These are phyloP conservation scores for Cynaeus angustus DNA, from an alignment of 2,888 invertebrate species.

Conservation along the genomic window DNA sequence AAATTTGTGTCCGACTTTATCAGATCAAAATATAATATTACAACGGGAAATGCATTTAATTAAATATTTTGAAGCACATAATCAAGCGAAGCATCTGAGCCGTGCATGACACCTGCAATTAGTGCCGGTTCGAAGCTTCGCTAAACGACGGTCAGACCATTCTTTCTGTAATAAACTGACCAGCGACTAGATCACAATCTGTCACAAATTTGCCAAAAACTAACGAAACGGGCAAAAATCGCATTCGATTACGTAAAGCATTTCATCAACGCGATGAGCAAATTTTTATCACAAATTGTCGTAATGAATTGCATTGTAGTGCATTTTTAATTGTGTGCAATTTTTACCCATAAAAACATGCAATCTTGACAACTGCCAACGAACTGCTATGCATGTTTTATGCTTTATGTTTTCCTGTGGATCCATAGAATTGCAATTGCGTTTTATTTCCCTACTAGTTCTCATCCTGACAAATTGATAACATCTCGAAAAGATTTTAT, in stretches of 20 bases:
- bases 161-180: constrained; percentile 43
- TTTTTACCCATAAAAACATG: constrained; percentile 57
- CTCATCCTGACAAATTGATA: constrained; percentile 45
- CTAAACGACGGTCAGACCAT: constrained; percentile 63
- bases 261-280: constrained; percentile 5
- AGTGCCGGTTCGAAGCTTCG: constrained; percentile 67
- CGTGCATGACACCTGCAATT: constrained; percentile 71
- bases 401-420: constrained; percentile 55
- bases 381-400: constrained; percentile 38
- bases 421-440: constrained; percentile 47
- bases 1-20: constrained; percentile 58
- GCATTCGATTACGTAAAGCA: constrained; percentile 1
- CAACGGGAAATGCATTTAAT: constrained; percentile 71
- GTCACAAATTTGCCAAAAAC: constrained; percentile 40
- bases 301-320: constrained; percentile 52
- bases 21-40: constrained; percentile 69
- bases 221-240: constrained; percentile 10
- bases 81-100: constrained; percentile 67
- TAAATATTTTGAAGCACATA: constrained; percentile 68
- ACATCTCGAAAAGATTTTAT: constrained; percentile 30
- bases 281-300: too few relatives aligned
- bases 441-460: constrained; percentile 37
- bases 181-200: constrained; percentile 35
- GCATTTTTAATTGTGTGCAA: constrained; percentile 59
- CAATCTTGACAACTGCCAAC: constrained; percentile 54